Conservation (phyloP, 2,113 vertebrate genomes). For the Eupsittula cactorum region DNA sequence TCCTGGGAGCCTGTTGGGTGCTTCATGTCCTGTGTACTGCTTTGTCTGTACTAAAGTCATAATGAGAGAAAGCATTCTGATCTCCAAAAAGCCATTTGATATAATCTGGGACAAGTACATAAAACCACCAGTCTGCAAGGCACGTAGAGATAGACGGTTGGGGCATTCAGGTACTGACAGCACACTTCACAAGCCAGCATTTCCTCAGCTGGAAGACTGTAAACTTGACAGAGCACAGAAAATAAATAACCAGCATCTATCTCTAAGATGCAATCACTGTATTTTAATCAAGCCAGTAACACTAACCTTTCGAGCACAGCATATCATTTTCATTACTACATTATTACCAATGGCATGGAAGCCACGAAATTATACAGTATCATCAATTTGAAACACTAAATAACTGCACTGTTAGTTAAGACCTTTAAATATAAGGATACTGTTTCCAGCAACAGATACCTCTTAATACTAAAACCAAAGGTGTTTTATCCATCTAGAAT, state of each 20-base stretch:
- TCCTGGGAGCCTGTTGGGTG: background rate
- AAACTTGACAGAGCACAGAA: background rate
- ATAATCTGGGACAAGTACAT: background rate
- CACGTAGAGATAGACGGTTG: background rate
- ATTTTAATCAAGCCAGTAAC: conserved; percentile 14
- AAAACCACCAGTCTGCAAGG: background rate
- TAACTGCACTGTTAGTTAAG: background rate
- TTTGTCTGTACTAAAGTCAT: background rate
- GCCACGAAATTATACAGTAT: background rate
- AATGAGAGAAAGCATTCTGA: background rate
- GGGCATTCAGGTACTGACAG: background rate
- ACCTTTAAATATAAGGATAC: background rate
- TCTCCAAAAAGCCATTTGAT: background rate
- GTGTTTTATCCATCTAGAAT: background rate
- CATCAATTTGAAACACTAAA: background rate
- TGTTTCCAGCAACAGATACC: background rate
- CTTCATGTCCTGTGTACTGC: background rate
- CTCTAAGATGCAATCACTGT: background rate
- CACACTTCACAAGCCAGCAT: background rate
- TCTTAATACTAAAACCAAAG: background rate
- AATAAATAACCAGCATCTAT: background rate
- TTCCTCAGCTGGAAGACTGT: background rate
- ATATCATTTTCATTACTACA: background rate
- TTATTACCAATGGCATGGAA: background rate
- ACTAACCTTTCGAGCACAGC: background rate